Conservation (phyloP, 2,113 vertebrate genomes). For the Micronycteris hirsuta region DNA sequence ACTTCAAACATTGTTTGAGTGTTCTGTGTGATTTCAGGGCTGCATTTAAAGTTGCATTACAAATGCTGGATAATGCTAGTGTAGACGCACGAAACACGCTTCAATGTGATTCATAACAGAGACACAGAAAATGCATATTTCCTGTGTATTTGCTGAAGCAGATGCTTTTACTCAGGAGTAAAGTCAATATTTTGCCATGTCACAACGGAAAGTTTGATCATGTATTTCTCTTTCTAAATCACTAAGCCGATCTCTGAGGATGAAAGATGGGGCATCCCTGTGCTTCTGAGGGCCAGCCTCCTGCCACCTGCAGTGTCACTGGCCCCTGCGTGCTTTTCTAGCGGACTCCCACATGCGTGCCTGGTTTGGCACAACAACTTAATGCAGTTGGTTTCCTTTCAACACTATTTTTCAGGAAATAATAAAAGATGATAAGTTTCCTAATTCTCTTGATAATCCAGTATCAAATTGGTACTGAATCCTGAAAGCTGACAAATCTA, state of each 20-base stretch:
- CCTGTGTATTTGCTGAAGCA: neutral
- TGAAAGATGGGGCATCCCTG: neutral
- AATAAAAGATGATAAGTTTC: neutral
- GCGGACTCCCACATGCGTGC: neutral
- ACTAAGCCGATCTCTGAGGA: neutral
- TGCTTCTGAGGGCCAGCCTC: neutral
- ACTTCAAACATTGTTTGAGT: conserved; percentile 27
- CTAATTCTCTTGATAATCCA: neutral
- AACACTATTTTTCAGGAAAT: neutral
- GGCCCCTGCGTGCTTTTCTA: neutral
- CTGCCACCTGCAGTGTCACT: neutral
- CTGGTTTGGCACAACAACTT: neutral
- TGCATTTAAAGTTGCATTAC: neutral
- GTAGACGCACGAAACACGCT: neutral
- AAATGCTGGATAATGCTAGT: neutral
- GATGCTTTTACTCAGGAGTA: neutral
- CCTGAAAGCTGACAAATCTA: neutral
- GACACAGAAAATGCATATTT: neutral
- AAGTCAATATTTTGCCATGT: neutral
- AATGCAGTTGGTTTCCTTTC: conserved; percentile 10
- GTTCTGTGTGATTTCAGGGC: conserved; percentile 10
- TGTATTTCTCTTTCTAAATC: conserved; percentile 10
- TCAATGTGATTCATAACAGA: neutral
- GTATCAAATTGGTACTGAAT: neutral
- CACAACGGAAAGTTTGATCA: neutral